phyloP scores from a whole-genome alignment of 2,888 invertebrate genomes.

The Ichneumon xanthorius region DNA sequence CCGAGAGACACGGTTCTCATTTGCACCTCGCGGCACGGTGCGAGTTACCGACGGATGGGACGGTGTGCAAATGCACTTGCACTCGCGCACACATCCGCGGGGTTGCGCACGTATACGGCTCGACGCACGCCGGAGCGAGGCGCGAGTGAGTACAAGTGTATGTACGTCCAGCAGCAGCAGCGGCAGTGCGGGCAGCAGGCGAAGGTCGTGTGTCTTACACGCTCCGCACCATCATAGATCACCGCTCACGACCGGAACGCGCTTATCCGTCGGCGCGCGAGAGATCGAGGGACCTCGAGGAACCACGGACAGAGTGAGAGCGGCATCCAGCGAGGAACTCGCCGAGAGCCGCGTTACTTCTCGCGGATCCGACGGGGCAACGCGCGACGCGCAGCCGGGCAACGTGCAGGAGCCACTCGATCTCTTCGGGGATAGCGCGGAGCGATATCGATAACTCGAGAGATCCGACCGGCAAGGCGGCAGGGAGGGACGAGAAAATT shows the following conservation, averaged over 20 bases:
- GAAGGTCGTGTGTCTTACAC: constrained; percentile 67
- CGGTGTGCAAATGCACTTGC: constrained; percentile 2
- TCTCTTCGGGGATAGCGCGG: not conserved
- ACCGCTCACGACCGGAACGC: constrained; percentile 67
- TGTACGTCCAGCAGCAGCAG: constrained; percentile 19
- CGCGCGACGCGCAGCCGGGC: not conserved
- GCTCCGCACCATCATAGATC: constrained; percentile 67
- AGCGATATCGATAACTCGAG: constrained; percentile 14
- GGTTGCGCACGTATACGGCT: not conserved
- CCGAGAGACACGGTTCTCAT: constrained; percentile 60
- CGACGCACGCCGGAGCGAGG: constrained; percentile 15
- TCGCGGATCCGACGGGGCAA: not conserved
- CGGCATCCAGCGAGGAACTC: not conserved
- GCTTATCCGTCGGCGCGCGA: constrained; percentile 62
- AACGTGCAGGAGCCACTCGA: constrained; percentile 27
- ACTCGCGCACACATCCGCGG: not conserved
- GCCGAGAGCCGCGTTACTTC: not conserved
- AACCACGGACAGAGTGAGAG: not conserved
- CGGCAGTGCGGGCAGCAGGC: constrained; percentile 46
- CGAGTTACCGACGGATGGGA: not conserved
- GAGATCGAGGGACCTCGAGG: not conserved
- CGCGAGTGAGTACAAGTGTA: constrained; percentile 19
- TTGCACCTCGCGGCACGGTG: constrained; percentile 54
- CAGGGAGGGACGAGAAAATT: not conserved
- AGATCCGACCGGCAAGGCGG: not conserved